Base-by-base conservation (phyloP, 2,797 vertebrate genomes). In the Heliangelus exortis region DNA sequence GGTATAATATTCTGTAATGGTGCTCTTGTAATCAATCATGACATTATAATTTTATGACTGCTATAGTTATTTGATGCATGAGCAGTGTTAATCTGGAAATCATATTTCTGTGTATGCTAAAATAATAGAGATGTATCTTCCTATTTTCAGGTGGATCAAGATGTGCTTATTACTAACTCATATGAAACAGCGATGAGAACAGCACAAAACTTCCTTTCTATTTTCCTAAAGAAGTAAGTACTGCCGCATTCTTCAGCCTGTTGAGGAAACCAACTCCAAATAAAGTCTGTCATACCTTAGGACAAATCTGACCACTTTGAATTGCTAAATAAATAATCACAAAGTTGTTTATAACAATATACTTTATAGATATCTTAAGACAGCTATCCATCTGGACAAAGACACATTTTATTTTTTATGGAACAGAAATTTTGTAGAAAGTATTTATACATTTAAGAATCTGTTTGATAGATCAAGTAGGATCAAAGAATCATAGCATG, bases 151-250 rank as follows among this genome's bases (percentile, higher is more conserved):
- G 98, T 99, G 96, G 99, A 99, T 97, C 99, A 98, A 96, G 99
- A 99, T 94, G 98, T 98, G 73, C 92, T 99, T 45, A 99, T 99
- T 96, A 99, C 98, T 87, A 99, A 99, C 96, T 99, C 99, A 1
- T 99, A 99, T 69, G 99, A 99, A 98, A 99, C 98, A 57, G 99
- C 99, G 73, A 99, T 99, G 99, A 98, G 99, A 97, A 99, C 99
- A n/a, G 99, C 99, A 74, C 99, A 99, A 97, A 99, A 99, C 96
- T 99, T 99, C 96, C 98, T 99, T 62, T 99, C 99, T 2, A 99
- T 99, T 95, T 99, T 99, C 86, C 99, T 99, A 63, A 99, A 99
- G 97, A 99, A 99, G 99, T 99, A 97, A 98, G 99, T 97, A 93
- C 36, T 58, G 15, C 50, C 79, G 51, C 10, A 12, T 41, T 87